These are phyloP conservation scores for Sapajus apella DNA, from an alignment of 2,113 vertebrate species.

Conservation along the genomic window DNA sequence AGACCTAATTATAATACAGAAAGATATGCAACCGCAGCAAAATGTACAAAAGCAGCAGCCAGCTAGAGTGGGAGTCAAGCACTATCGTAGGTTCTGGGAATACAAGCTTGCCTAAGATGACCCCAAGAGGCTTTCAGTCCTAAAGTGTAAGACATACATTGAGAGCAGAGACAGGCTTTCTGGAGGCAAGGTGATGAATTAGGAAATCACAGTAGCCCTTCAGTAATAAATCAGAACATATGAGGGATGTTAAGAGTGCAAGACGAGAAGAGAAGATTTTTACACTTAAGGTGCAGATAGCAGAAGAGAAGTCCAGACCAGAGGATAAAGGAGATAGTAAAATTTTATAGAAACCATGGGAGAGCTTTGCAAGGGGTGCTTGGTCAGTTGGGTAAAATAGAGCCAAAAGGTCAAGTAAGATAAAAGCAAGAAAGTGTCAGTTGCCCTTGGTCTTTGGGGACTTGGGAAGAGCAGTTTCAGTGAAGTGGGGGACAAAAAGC, in stretches of 20 bases:
- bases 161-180: background rate
- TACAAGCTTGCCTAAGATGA: background rate
- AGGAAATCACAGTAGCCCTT: background rate
- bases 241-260: background rate
- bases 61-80: background rate
- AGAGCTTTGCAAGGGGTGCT: background rate
- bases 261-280: background rate
- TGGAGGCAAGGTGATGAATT: background rate
- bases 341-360: background rate
- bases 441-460: background rate
- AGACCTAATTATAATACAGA: background rate
- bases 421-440: background rate
- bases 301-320: background rate
- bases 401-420: background rate
- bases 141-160: background rate
- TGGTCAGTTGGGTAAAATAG: background rate
- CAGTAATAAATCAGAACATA: background rate
- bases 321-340: background rate
- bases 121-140: background rate
- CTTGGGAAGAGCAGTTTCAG: background rate
- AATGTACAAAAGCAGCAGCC: background rate
- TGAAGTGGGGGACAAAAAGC: background rate
- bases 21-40: background rate
- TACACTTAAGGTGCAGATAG: background rate
- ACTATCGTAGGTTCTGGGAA: background rate